phyloP scores from a whole-genome alignment of 2,113 vertebrate species.

The Pygoscelis antarcticus region DNA sequence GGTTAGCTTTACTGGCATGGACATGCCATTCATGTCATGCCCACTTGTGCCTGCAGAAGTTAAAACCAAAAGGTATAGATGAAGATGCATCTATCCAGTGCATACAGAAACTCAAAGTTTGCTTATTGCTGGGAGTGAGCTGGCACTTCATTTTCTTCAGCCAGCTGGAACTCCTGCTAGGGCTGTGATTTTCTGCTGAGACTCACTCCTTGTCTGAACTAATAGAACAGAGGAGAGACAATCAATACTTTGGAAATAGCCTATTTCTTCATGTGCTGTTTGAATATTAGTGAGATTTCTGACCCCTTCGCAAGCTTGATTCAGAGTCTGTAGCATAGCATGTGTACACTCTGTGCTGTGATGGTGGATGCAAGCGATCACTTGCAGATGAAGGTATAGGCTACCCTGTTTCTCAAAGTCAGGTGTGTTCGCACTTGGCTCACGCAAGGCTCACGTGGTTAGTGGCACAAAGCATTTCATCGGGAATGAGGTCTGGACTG shows the following conservation, averaged over 20 bases:
- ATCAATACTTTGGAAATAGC: not conserved
- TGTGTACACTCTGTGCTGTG: not conserved
- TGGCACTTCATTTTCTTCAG: not conserved
- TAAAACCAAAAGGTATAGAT: not conserved
- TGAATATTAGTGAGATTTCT: not conserved
- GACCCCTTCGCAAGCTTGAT: not conserved
- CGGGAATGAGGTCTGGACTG: not conserved
- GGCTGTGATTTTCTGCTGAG: not conserved
- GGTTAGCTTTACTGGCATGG: not conserved
- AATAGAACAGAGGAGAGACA: not conserved
- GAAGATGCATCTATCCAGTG: not conserved
- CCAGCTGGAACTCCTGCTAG: not conserved
- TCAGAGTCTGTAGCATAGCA: not conserved
- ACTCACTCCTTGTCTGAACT: not conserved
- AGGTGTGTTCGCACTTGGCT: not conserved
- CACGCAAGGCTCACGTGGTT: not conserved
- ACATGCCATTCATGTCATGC: not conserved
- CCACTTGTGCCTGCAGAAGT: not conserved
- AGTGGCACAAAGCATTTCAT: not conserved
- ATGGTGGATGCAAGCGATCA: accelerated
- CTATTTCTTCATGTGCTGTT: not conserved
- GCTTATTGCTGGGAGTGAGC: not conserved
- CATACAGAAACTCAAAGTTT: not conserved
- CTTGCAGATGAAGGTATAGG: not conserved
- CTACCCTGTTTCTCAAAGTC: not conserved